Conservation (phyloP, 2,797 vertebrate species). For the Micrastur ruficollis region DNA sequence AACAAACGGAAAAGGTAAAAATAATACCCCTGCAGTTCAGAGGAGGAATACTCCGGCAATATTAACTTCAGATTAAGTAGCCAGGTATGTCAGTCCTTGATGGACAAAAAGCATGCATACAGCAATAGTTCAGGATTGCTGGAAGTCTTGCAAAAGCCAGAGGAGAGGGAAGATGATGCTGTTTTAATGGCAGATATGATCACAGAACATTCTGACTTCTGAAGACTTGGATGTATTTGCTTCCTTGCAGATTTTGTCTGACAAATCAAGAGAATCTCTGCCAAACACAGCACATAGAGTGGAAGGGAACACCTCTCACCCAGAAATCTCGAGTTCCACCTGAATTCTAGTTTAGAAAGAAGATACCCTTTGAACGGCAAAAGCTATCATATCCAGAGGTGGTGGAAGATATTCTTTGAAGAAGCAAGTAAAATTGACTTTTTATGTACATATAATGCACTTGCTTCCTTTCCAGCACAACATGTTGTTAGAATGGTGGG, state of each 20-base stretch:
- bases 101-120: background rate
- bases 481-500: background rate
- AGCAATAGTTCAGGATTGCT: background rate
- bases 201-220: background rate
- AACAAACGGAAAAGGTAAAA: background rate
- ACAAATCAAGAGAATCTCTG: background rate
- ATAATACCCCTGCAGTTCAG: background rate
- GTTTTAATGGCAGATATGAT: background rate
- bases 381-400: background rate
- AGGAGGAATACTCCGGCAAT: background rate
- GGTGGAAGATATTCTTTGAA: background rate
- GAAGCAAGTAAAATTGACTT: background rate
- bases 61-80: background rate
- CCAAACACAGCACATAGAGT: background rate
- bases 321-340: background rate
- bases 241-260: background rate
- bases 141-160: background rate
- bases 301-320: background rate
- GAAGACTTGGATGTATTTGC: background rate
- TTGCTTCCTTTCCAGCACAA: background rate
- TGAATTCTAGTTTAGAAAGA: background rate
- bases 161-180: background rate
- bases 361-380: background rate
- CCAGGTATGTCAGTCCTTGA: background rate
- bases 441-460: background rate